Conservation (phyloP, 2,888 invertebrate species). For the Rhagonycha fulva region DNA sequence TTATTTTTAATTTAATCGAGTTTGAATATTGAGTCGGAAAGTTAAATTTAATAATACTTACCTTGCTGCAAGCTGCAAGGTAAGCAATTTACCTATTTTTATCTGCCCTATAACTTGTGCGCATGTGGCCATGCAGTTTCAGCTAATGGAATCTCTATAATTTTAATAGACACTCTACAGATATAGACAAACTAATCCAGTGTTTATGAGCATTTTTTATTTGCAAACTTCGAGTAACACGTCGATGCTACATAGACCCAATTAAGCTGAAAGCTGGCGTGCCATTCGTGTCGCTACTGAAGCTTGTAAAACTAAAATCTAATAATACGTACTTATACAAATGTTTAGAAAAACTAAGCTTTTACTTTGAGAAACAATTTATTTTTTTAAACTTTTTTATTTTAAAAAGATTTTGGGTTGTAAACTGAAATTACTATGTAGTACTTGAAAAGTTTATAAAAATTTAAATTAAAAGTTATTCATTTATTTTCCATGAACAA, state of each 20-base stretch:
- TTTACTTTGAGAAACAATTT: not conserved
- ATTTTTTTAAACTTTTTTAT: not conserved
- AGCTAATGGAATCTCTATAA: not conserved
- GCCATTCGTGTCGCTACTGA: not conserved
- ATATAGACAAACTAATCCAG: not conserved
- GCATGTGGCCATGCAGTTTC: not conserved
- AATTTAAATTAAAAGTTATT: not conserved
- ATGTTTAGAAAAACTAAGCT: not conserved
- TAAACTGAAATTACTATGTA: not conserved
- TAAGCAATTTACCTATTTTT: not conserved
- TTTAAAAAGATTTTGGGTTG: not conserved
- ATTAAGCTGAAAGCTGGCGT: not conserved
- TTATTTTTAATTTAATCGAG: not conserved
- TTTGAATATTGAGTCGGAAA: not conserved
- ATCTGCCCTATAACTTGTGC: not conserved
- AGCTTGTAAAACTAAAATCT: not conserved
- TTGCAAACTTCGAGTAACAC: not conserved
- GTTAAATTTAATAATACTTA: not conserved
- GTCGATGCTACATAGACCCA: not conserved
- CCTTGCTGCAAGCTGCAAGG: not conserved
- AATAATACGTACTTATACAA: not conserved
- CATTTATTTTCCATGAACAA: not conserved
- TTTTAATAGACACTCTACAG: not conserved
- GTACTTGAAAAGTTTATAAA: not conserved
- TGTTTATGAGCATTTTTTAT: not conserved